Conservation (phyloP, 1,140 invertebrate genomes). For the Drosophila nebulosa region DNA sequence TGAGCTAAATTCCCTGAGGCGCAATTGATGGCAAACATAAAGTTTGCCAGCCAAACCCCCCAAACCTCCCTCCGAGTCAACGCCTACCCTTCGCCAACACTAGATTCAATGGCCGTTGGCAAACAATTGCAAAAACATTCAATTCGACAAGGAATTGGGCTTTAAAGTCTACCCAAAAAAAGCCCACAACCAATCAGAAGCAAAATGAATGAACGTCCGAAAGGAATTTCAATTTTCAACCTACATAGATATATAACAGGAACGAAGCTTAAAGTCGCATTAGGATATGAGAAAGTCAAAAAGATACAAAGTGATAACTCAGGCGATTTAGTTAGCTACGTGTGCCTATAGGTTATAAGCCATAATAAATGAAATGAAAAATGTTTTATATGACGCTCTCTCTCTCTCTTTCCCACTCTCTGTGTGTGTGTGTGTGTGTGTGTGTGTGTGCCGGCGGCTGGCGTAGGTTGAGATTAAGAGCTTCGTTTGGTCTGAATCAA, state of each 20-base stretch:
- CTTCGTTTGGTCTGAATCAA: neutral
- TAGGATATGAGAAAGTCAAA: neutral
- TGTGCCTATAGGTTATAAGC: constrained; percentile 46
- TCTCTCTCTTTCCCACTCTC: no score
- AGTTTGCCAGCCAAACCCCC: constrained; percentile 19
- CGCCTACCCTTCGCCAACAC: neutral
- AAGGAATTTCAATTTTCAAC: neutral
- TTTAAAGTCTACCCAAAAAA: neutral
- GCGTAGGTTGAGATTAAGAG: constrained; percentile 27
- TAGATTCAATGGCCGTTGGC: neutral
- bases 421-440: neutral
- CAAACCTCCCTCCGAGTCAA: neutral
- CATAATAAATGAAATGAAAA: constrained; percentile 26
- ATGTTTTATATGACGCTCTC: neutral
- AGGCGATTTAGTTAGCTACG: constrained; percentile 22
- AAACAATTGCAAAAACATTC: constrained; percentile 12
- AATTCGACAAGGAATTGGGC: neutral
- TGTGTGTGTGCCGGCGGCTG: constrained; percentile 7
- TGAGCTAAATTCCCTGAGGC: constrained; percentile 60
- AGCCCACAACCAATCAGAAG: neutral
- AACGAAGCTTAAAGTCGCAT: neutral
- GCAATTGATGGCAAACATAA: constrained; percentile 70
- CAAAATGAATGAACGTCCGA: neutral
- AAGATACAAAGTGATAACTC: constrained; percentile 1
- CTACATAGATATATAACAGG: neutral